Evolutionary conservation across 2,888 invertebrate genomes (phyloP).

Genomic region (Cancer borealis): DNA sequence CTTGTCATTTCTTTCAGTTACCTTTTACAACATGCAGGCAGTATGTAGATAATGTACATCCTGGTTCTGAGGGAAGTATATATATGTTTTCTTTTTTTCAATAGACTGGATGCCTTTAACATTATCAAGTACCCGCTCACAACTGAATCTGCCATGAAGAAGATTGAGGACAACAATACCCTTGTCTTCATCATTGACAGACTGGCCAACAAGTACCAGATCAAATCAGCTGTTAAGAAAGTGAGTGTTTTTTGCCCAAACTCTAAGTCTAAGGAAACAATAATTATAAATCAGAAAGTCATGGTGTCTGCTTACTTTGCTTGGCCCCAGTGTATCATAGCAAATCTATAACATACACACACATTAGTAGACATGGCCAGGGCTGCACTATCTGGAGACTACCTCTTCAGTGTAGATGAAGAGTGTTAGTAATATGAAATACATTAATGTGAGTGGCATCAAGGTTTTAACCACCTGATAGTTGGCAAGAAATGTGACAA

Average conservation of each 20-base stretch:
- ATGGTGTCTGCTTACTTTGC: not conserved
- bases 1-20: too few relatives aligned
- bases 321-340: not conserved
- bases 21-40: not conserved
- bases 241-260: slow-evolving; percentile 47
- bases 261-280: not conserved
- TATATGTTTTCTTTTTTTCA: not conserved
- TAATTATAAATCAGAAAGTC: not conserved
- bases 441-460: too few relatives aligned
- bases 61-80: not conserved
- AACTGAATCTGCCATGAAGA: slow-evolving; percentile 99
- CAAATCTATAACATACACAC: not conserved
- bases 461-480: too few relatives aligned
- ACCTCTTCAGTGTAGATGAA: too few relatives aligned
- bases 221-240: slow-evolving; percentile 97
- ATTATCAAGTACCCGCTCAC: slow-evolving; percentile 99
- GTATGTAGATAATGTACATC: too few relatives aligned
- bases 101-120: slow-evolving; percentile 96
- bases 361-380: too few relatives aligned
- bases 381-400: too few relatives aligned
- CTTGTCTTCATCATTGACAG: slow-evolving; percentile 98
- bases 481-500: too few relatives aligned
- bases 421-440: too few relatives aligned
- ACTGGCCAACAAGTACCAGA: slow-evolving; percentile 97
- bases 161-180: slow-evolving; percentile 99